Evolutionary conservation across 2,113 vertebrate species (phyloP).

Genomic region (Pygoscelis antarcticus): DNA sequence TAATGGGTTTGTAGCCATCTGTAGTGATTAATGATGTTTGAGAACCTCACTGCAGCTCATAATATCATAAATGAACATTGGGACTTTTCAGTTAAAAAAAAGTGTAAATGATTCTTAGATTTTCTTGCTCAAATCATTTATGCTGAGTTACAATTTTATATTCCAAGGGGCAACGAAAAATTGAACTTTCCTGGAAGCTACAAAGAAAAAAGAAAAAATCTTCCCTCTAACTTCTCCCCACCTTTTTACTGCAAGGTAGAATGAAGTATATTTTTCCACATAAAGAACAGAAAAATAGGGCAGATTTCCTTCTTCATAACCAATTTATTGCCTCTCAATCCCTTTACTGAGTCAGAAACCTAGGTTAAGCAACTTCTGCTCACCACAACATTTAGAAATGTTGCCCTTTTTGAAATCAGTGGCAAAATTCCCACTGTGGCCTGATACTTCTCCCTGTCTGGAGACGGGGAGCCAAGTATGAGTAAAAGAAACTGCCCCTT

Average conservation of each 20-base stretch:
- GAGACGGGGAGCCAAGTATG: neutral
- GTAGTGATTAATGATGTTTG: conserved; percentile 54
- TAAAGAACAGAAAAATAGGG: neutral
- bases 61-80: conserved; percentile 14
- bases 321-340: neutral
- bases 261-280: neutral
- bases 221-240: neutral
- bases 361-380: neutral
- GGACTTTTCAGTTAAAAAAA: neutral
- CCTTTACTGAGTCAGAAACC: neutral
- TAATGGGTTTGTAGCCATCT: conserved; percentile 32
- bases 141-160: neutral
- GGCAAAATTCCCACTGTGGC: neutral
- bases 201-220: neutral
- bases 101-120: neutral
- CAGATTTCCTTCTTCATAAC: neutral
- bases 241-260: neutral
- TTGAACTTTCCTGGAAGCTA: neutral
- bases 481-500: neutral
- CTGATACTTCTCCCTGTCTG: neutral
- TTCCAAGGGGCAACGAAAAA: neutral
- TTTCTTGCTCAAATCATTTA: neutral
- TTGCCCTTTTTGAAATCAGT: neutral
- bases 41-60: neutral
- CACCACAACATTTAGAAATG: neutral